A percentile compares a stretch with the other conserved stretches of the same genome.
phyloP scores from a whole-genome alignment of 2,888 invertebrate species.

The Tenthredo notha region DNA sequence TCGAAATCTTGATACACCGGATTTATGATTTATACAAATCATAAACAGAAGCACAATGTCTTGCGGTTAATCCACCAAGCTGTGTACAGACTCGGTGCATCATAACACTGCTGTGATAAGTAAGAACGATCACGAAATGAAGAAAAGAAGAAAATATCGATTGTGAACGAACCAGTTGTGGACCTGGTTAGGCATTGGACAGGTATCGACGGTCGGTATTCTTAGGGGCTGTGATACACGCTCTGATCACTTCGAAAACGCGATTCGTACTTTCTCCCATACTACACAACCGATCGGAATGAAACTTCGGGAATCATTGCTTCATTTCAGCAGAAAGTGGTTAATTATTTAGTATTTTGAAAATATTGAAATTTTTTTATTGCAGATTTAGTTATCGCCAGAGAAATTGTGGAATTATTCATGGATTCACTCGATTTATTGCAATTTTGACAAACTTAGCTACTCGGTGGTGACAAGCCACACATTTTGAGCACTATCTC shows the following conservation, averaged over 20 bases:
- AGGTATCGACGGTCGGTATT: conserved; percentile 19
- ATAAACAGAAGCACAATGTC: neutral
- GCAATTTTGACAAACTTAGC: too few species aligned
- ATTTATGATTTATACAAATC: neutral
- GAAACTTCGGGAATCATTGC: too few species aligned
- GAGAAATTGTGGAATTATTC: too few species aligned
- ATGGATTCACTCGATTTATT: too few species aligned
- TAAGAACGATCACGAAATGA: neutral
- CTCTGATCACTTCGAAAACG: neutral
- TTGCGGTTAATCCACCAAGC: neutral
- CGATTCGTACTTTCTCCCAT: too few species aligned
- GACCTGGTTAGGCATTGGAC: neutral
- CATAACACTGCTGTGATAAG: neutral
- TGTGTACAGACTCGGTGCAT: neutral
- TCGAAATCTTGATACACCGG: neutral
- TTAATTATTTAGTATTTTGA: too few species aligned
- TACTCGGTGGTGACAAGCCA: too few species aligned
- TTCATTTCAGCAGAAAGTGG: too few species aligned
- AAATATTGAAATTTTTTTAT: too few species aligned
- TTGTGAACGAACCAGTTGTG: neutral
- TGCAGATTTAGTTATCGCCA: too few species aligned
- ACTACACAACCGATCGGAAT: too few species aligned
- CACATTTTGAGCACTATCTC: too few species aligned
- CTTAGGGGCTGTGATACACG: neutral
- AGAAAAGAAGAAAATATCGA: conserved; percentile 7